A percentile compares a stretch with the other conserved stretches of the same genome.
Conservation (phyloP, 2,888 invertebrate genomes). For the Imbricaverruca yamaguchii region DNA sequence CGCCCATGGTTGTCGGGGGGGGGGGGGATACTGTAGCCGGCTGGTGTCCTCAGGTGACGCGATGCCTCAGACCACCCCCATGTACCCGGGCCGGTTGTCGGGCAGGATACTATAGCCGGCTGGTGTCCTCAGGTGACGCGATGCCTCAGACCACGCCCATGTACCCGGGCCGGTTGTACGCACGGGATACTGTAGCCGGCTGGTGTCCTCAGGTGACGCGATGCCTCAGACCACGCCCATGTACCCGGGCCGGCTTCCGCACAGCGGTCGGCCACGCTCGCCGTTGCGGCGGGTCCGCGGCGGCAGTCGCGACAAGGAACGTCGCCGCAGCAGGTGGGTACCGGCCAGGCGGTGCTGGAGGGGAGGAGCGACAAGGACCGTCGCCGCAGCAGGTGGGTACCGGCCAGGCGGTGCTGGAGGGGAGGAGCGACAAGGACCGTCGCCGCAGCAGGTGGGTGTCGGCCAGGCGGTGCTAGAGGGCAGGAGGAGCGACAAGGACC, state of each 20-base stretch:
- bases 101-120: background rate
- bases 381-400: too few relatives aligned
- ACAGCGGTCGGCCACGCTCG: conserved; percentile 2
- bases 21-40: too few relatives aligned
- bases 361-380: too few relatives aligned
- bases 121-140: background rate
- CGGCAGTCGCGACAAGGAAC: conserved; percentile 26
- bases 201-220: background rate
- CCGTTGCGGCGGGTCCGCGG: background rate
- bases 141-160: background rate
- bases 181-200: too few relatives aligned
- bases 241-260: background rate
- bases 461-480: too few relatives aligned
- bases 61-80: background rate
- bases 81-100: background rate
- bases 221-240: background rate
- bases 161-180: background rate
- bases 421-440: too few relatives aligned
- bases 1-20: too few relatives aligned
- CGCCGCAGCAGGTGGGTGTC: too few relatives aligned
- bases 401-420: too few relatives aligned
- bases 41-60: background rate
- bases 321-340: background rate
- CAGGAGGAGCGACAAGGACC: too few relatives aligned
- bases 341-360: too few relatives aligned